Base-by-base conservation (phyloP, 2,888 invertebrate species). In the Apantesis nais region DNA sequence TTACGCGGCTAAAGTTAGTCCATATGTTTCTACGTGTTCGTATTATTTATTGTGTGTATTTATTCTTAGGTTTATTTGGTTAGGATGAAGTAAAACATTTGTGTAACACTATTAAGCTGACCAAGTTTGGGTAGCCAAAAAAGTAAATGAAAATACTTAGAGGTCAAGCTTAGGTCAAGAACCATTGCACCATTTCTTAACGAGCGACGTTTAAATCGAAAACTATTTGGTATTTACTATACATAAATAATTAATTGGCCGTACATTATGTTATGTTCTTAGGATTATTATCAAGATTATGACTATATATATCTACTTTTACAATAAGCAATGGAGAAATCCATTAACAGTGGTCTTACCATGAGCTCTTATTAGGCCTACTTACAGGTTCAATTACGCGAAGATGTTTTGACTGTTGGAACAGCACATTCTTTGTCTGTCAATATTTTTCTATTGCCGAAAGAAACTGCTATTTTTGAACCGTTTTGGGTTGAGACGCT, bases 241-340 rank as follows among this genome's bases (percentile, higher is more conserved):
- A 55, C 63, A 66, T 61, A 67, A 68, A 70, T 73, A 74, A 74
- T 76, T 80, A 78, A 60, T 66, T 64, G 29, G 11, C 31, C 74
- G 78, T 75, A 77, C 75, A 77, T 73, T 75, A 78, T 71, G 74
- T 76, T 66, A 62, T 61, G 73, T 74, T 72, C 75, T 73, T 75
- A 68, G 78, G 82, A 75, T 78, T 75, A 44, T 65, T 75, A 44
- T 65, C 77, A 76, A 82, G 83, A 11, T 52, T 52, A n/a, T 52
- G 48, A 11, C 11, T 52, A 5, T n/a, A n/a, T n/a, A n/a, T n/a
- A n/a, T 52, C 22, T 52, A 52, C 48, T 52, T 52, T 52, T 84
- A 85, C 86, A 86, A 86, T 83, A 83, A 81, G 82, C 83, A 88
- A 86, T 82, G 76, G 74, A 73, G 81, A 83, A 85, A 84, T 85